These are phyloP conservation scores for Mercenaria mercenaria DNA, from an alignment of 1,140 invertebrate genomes.

Conservation along the genomic window DNA sequence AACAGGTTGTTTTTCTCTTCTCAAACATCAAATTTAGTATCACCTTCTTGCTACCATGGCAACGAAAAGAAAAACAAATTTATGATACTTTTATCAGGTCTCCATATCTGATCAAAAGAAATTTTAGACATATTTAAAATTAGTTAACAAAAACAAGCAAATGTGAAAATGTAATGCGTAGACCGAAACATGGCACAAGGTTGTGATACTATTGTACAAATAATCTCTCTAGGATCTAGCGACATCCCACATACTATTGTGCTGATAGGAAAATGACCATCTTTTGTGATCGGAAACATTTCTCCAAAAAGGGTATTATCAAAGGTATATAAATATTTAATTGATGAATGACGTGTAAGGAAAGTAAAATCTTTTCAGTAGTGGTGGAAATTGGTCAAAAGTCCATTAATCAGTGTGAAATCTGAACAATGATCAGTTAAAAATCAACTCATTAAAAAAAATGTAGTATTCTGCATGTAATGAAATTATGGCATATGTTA, in stretches of 20 bases:
- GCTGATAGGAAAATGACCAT: not conserved
- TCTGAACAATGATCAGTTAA: no score
- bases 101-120: constrained; percentile 18
- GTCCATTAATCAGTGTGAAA: no score
- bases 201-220: not conserved
- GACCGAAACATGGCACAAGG: not conserved
- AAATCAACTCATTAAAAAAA: no score
- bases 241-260: not conserved
- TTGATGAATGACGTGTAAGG: no score
- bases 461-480: no score
- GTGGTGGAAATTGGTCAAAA: no score
- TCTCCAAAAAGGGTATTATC: not conserved
- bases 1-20: not conserved
- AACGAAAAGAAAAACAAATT: constrained; percentile 29
- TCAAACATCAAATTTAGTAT: not conserved
- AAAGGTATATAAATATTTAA: no score
- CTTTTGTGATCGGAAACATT: not conserved
- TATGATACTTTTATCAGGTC: not conserved
- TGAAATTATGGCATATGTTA: no score
- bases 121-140: constrained; percentile 5
- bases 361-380: no score
- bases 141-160: not conserved
- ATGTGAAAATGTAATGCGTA: not conserved
- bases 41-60: not conserved
- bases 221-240: not conserved